These are phyloP conservation scores for Prunella himalayana DNA, from an alignment of 2,113 vertebrate genomes.

Conservation along the genomic window DNA sequence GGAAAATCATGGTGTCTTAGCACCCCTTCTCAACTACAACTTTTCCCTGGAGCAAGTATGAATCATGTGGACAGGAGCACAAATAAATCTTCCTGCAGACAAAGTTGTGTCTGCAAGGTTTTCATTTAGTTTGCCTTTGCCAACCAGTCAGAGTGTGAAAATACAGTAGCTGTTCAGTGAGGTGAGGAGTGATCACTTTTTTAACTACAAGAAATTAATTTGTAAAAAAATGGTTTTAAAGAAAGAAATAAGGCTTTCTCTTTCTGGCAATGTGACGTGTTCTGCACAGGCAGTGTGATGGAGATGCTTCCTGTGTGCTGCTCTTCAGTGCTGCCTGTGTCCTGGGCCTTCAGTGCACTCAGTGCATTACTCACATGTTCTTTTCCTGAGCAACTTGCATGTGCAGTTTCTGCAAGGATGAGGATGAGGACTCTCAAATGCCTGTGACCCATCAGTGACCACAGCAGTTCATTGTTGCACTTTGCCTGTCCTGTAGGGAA, in stretches of 20 bases:
- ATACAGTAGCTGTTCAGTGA: background rate
- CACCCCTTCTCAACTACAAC: background rate
- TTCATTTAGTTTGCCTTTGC: background rate
- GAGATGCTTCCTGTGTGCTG: background rate
- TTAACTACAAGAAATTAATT: background rate
- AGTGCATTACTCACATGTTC: background rate
- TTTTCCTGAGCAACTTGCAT: background rate
- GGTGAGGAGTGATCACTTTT: background rate
- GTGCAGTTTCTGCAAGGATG: background rate
- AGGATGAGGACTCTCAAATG: background rate
- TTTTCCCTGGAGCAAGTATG: background rate
- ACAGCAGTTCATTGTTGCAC: background rate
- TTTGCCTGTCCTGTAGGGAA: background rate
- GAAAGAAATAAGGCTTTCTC: background rate
- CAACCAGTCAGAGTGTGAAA: background rate
- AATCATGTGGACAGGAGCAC: background rate
- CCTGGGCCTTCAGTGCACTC: background rate
- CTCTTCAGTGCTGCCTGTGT: background rate
- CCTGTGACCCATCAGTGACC: background rate
- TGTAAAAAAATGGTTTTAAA: background rate
- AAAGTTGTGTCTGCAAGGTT: background rate
- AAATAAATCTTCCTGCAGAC: background rate
- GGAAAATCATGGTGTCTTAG: background rate
- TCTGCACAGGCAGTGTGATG: background rate
- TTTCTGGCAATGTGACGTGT: rapidly evolving